Conservation (phyloP, 1,140 invertebrate species). For the Drosophila arawakana region DNA sequence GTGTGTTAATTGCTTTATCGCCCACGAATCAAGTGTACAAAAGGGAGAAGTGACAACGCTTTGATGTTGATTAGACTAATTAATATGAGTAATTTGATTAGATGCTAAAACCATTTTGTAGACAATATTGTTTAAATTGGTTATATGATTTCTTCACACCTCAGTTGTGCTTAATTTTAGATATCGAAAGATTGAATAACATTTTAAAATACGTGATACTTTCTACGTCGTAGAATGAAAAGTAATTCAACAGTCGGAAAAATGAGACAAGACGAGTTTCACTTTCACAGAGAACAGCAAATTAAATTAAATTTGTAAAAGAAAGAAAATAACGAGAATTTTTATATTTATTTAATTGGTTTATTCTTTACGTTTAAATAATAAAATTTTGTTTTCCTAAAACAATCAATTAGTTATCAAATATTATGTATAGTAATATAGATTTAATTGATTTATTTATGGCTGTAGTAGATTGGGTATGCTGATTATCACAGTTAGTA, state of each 20-base stretch:
- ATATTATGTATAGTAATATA: too few relatives aligned
- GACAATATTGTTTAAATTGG: too few relatives aligned
- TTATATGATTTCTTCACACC: background rate
- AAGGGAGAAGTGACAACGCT: background rate
- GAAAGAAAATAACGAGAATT: background rate
- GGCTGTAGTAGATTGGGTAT: background rate
- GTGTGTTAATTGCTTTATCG: slow-evolving; percentile 49
- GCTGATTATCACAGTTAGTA: background rate
- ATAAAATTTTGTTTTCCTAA: too few relatives aligned
- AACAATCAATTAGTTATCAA: background rate
- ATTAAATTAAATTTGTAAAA: background rate
- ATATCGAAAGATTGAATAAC: background rate
- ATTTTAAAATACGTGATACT: slow-evolving; percentile 4
- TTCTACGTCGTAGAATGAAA: background rate
- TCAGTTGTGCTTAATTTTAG: slow-evolving; percentile 7
- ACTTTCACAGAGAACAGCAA: slow-evolving; percentile 5
- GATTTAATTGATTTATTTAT: background rate
- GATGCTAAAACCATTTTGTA: too few relatives aligned
- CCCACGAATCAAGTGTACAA: too few relatives aligned
- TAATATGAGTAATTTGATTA: too few relatives aligned
- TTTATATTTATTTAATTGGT: too few relatives aligned
- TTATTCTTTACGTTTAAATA: too few relatives aligned
- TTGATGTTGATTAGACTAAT: slow-evolving; percentile 36
- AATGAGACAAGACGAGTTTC: background rate
- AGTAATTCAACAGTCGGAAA: background rate